phyloP scores from a whole-genome alignment of 1,140 invertebrate species.

The Drosophila melanogaster region Release_6_plus_ISO1_MT NT_033777.3:31376001-31376500 shows the following conservation, averaged over 20 bases:
- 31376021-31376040: conserved; percentile 11
- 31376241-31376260: conserved; percentile 27
- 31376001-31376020: conserved; percentile 12
- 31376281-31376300: conserved; percentile 33
- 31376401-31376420: too few species aligned
- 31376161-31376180: conserved; percentile 71
- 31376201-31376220: conserved; percentile 81
- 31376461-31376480: too few species aligned
- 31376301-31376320: conserved; percentile 20
- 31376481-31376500: too few species aligned
- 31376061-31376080: conserved; percentile 34
- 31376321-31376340: too few species aligned
- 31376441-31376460: too few species aligned
- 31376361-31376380: too few species aligned
- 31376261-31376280: conserved; percentile 17
- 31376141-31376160: conserved; percentile 59
- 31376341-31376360: too few species aligned
- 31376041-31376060: conserved; percentile 18
- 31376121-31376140: conserved; percentile 58
- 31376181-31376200: conserved; percentile 72
- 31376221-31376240: conserved; percentile 50
- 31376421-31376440: too few species aligned
- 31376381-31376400: too few species aligned
- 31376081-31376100: conserved; percentile 74
- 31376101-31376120: conserved; percentile 77